These are phyloP conservation scores for Drosophila pruinosa DNA, from an alignment of 1,140 invertebrate genomes.

Conservation along the genomic window DNA sequence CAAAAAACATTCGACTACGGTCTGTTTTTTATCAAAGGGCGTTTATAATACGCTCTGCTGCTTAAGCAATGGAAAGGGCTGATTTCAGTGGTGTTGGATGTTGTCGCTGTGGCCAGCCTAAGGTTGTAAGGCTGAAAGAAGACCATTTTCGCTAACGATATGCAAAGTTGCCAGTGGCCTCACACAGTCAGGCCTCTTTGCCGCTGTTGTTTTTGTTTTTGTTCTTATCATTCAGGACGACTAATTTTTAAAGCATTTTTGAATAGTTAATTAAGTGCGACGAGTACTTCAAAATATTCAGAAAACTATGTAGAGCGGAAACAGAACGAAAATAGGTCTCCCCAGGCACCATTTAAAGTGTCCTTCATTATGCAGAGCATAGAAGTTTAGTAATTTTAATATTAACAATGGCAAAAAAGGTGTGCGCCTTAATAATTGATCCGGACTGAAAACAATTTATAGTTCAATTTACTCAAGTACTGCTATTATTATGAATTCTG, in stretches of 20 bases:
- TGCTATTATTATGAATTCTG: background rate
- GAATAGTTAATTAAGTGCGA: constrained; percentile 71
- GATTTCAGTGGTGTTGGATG: background rate
- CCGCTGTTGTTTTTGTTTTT: constrained; percentile 1
- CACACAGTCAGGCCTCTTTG: background rate
- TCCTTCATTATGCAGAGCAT: background rate
- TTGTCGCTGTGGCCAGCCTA: background rate
- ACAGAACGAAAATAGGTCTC: background rate
- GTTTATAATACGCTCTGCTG: constrained; percentile 10
- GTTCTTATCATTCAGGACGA: constrained; percentile 30
- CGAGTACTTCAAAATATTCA: constrained; percentile 24
- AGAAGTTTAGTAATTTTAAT: background rate
- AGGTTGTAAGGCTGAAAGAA: background rate
- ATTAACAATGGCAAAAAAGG: background rate
- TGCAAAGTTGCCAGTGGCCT: background rate
- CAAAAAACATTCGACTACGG: background rate
- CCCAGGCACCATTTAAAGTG: background rate
- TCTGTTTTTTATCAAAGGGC: constrained; percentile 22
- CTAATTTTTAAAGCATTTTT: constrained; percentile 61
- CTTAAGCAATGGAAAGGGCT: constrained; percentile 1
- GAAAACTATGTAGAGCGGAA: background rate
- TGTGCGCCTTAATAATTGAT: no score
- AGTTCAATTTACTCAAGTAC: background rate
- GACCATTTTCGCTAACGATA: background rate
- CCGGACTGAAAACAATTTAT: no score